Evolutionary conservation across 1,140 invertebrate species (phyloP).

Genomic region (Araneus ventricosus): DNA sequence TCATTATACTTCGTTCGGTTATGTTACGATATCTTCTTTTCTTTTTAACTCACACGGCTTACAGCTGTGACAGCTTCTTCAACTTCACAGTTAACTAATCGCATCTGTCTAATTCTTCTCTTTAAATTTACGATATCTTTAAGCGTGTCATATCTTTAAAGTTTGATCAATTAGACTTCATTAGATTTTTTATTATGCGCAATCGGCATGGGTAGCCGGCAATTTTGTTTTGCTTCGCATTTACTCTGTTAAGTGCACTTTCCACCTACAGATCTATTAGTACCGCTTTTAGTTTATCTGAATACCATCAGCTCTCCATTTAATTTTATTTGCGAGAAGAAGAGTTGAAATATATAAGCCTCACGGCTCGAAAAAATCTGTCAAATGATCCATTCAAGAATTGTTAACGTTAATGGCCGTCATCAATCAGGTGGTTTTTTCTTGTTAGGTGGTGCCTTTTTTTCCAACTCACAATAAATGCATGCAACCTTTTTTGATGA

Average conservation of each 20-base stretch:
- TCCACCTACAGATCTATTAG: neutral
- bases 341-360: neutral
- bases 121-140: neutral
- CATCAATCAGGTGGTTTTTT: neutral
- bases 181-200: neutral
- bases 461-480: neutral
- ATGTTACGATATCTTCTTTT: too few relatives aligned
- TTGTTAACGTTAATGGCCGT: neutral
- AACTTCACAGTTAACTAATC: neutral
- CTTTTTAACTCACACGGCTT: too few relatives aligned
- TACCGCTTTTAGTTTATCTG: neutral
- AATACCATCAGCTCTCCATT: neutral
- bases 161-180: constrained; percentile 1
- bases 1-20: too few relatives aligned
- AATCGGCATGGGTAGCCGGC: neutral
- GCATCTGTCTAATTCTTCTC: neutral
- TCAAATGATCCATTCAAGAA: neutral
- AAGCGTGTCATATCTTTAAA: neutral
- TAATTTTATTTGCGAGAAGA: neutral
- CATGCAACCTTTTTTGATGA: neutral
- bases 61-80: too few relatives aligned
- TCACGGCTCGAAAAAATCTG: neutral
- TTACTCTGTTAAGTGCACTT: neutral
- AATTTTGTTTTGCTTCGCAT: neutral
- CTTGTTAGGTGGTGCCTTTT: neutral